Evolutionary conservation across 1,140 invertebrate species (phyloP), one percentile per base, ranked within the genome.

Genomic region (Batillaria attramentaria): DNA sequence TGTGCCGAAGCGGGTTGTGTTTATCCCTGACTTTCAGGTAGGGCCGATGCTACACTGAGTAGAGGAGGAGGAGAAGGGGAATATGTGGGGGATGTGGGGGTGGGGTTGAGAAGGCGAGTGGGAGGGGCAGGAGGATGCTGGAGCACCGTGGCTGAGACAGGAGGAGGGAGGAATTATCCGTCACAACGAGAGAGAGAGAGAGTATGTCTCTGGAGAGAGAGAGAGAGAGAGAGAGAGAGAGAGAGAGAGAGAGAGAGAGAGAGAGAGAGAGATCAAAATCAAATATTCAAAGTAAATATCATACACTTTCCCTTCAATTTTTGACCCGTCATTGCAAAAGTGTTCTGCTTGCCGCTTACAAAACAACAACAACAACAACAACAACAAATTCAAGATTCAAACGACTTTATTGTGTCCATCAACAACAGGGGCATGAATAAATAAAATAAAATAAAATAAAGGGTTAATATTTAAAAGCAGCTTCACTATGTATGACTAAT

Each of bases 141-240:
- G 13, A 13, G 46, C 46, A 50, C 46, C 46, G 13, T 50, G 13
- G 46, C 46, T 13, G 13, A 50, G 13, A 50, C 46, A 24, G 13
- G 46, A 13, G 46, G n/a, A n/a, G n/a, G n/a, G n/a, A n/a, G n/a
- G n/a, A n/a, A n/a, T n/a, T n/a, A n/a, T n/a, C n/a, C n/a, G n/a
- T n/a, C n/a, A n/a, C n/a, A n/a, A n/a, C 16, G 39, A 57, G 33
- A 79, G 50, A 60, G 43, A 72, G 77, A 57, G 39, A 79, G 77
- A 57, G 35, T 72, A 37, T 31, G 77, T n/a, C n/a, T n/a, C n/a
- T n/a, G 72, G 66, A 72, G 69, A 79, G 68, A 72, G 77, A 72
- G 77, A 70, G 65, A 78, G 77, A 70, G 42, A 78, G 66, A 70
- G 68, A 78, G 42, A 70, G 65, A 70, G 77, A 70, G 77, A 72